Percentiles rank a stretch among this genome's conserved stretches.
Evolutionary conservation across 2,888 invertebrate genomes (phyloP).

Genomic region (Scaptomyza parva): DNA sequence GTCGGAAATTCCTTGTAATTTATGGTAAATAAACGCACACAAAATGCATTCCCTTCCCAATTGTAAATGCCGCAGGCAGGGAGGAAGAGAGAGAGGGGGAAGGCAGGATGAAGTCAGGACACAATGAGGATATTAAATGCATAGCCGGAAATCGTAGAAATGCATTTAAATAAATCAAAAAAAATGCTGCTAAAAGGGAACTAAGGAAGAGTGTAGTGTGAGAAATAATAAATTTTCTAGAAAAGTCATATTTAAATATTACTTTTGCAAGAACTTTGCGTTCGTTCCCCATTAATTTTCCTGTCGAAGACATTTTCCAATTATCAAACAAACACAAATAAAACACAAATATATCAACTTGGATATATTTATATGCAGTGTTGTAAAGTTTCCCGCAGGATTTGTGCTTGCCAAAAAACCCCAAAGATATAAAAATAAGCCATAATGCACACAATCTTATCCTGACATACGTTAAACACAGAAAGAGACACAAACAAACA

Average conservation of each 20-base stretch:
- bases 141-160: constrained; percentile 28
- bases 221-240: not conserved
- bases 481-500: not conserved
- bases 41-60: constrained; percentile 39
- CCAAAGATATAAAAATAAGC: constrained; percentile 6
- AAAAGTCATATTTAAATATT: no score
- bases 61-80: constrained; percentile 7
- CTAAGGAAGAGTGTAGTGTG: not conserved
- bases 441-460: constrained; percentile 25
- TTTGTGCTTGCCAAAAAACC: constrained; percentile 20
- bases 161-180: constrained; percentile 21
- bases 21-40: constrained; percentile 53
- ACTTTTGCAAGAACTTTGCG: no score
- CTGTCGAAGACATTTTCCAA: no score
- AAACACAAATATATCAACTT: not conserved
- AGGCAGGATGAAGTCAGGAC: constrained; percentile 20
- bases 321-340: not conserved
- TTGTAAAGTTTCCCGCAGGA: constrained; percentile 24
- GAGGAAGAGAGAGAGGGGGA: not conserved
- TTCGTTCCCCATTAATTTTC: no score
- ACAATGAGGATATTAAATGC: constrained; percentile 17
- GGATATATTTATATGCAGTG: not conserved
- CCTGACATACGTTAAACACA: not conserved
- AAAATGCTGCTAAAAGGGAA: not conserved
- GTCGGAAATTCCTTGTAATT: constrained; percentile 53